These are phyloP conservation scores for Stenoptilia bipunctidactyla DNA, from an alignment of 2,888 invertebrate species.

Conservation along the genomic window DNA sequence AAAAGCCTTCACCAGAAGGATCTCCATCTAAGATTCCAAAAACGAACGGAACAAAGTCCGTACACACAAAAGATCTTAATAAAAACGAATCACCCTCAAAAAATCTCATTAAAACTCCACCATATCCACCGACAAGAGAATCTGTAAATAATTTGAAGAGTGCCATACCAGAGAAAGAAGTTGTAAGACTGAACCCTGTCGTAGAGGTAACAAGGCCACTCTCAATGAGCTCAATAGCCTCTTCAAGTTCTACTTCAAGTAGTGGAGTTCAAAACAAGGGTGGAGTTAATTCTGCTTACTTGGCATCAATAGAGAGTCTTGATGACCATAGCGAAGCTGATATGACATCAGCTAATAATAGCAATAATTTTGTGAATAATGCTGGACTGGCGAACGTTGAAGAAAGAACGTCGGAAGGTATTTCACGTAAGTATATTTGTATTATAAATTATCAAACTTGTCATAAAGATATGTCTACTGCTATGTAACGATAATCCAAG, in stretches of 20 bases:
- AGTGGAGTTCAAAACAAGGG: constrained; percentile 75
- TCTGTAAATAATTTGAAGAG: constrained; percentile 59
- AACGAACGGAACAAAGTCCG: constrained; percentile 43
- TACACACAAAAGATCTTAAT: constrained; percentile 48
- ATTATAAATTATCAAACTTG: no score
- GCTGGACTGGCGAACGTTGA: constrained; percentile 25
- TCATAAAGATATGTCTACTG: no score
- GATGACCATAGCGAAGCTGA: constrained; percentile 85
- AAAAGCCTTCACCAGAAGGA: constrained; percentile 29
- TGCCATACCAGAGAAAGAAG: constrained; percentile 45
- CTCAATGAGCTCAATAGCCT: constrained; percentile 83
- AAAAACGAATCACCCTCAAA: constrained; percentile 36
- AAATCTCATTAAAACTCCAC: constrained; percentile 34
- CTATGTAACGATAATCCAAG: no score
- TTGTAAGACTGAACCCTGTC: constrained; percentile 63
- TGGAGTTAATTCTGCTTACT: constrained; percentile 80
- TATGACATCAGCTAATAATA: constrained; percentile 59
- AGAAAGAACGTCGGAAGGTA: constrained; percentile 18
- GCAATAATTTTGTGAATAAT: constrained; percentile 52
- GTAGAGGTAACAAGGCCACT: constrained; percentile 75
- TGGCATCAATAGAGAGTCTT: constrained; percentile 90
- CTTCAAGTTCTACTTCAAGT: constrained; percentile 76
- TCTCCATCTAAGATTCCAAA: constrained; percentile 43
- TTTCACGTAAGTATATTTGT: constrained; percentile 38
- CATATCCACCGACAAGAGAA: constrained; percentile 48